These are phyloP conservation scores for Paracentrotus lividus DNA, from an alignment of 53 echinoderm and acorn worm genomes.

Conservation along the genomic window DNA sequence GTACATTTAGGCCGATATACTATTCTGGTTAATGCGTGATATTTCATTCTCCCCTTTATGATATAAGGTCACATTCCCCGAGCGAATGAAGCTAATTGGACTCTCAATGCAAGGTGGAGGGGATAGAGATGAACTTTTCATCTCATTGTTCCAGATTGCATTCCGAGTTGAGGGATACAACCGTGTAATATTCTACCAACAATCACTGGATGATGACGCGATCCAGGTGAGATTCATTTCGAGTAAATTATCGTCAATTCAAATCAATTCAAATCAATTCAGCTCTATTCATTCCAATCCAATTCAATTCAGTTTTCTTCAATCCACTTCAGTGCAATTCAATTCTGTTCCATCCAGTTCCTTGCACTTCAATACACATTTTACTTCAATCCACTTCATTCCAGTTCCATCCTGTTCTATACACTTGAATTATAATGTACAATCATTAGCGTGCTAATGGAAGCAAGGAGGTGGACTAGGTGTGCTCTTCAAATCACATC, in stretches of 20 bases:
- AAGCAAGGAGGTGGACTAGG: not conserved
- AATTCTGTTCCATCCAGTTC: too few relatives aligned
- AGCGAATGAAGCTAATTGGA: constrained; percentile 57
- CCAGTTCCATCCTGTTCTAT: too few relatives aligned
- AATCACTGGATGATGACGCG: not conserved
- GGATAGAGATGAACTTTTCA: not conserved
- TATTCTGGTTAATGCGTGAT: too few relatives aligned
- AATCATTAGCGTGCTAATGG: too few relatives aligned
- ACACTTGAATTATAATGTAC: too few relatives aligned
- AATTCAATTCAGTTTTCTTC: too few relatives aligned
- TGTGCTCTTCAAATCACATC: not conserved
- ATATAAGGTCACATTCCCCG: constrained; percentile 28
- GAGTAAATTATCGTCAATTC: not conserved
- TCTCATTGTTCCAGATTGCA: not conserved
- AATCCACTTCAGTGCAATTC: too few relatives aligned
- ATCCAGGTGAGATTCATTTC: not conserved
- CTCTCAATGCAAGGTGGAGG: constrained; percentile 72
- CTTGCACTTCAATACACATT: too few relatives aligned
- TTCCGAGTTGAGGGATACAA: constrained; percentile 20
- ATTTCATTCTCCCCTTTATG: too few relatives aligned
- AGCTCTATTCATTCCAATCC: not conserved
- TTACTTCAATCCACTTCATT: too few relatives aligned
- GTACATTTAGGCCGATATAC: too few relatives aligned
- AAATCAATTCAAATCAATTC: too few relatives aligned
- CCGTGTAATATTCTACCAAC: not conserved